These are phyloP conservation scores for Entelurus aequoreus DNA, from an alignment of 2,113 vertebrate species.

Conservation along the genomic window DNA sequence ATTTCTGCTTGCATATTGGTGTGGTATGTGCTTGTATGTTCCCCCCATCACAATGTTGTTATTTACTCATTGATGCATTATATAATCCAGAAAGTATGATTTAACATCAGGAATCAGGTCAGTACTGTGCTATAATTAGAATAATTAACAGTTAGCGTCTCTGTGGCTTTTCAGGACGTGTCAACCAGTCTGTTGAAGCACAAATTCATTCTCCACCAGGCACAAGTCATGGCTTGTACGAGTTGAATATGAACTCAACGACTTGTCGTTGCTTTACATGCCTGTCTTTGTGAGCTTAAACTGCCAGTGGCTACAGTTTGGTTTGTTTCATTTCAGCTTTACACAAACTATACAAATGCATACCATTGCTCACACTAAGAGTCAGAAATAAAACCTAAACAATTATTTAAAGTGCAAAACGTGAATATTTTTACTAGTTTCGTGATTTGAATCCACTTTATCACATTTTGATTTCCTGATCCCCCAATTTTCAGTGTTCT, in stretches of 20 bases:
- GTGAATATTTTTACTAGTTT: no score
- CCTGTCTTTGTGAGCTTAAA: background rate
- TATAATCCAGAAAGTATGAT: constrained; percentile 36
- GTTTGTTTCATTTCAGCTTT: background rate
- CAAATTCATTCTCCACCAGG: constrained; percentile 1
- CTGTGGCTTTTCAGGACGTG: background rate
- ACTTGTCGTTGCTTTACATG: background rate
- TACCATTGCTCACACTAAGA: background rate
- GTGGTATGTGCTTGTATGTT: background rate
- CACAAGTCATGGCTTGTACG: background rate
- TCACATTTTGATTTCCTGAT: no score
- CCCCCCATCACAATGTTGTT: background rate
- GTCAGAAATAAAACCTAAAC: no score
- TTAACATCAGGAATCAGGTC: constrained; percentile 39
- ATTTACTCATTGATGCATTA: constrained; percentile 29
- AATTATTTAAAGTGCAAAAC: no score
- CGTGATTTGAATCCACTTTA: no score
- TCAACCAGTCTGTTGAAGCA: background rate
- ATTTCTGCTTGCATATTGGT: background rate
- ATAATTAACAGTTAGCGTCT: constrained; percentile 1
- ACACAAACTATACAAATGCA: background rate
- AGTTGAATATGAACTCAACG: background rate
- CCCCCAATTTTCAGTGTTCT: no score
- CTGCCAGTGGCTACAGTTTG: background rate
- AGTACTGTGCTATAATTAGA: constrained; percentile 43